Base-by-base conservation (phyloP, 2,113 vertebrate genomes). In the Ptyas mucosa region DNA sequence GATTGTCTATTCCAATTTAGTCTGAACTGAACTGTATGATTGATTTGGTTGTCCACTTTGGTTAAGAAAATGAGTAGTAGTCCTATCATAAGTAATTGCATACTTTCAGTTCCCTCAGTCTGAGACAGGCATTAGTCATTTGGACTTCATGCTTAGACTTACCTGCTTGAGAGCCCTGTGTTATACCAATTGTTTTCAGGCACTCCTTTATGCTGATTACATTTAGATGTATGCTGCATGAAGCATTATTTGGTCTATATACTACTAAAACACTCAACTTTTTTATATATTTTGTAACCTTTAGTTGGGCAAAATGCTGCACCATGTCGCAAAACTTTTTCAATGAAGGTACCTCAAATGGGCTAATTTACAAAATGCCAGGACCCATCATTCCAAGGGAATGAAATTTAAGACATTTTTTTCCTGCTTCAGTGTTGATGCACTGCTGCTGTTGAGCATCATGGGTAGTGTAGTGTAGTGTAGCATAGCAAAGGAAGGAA, bases 11-110 rank as follows among this genome's bases (percentile, higher is more conserved):
- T 49, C 58, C 88, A 87, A 64, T 93, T 93, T 90, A 90, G 54
- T 55, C 52, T 93, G 88, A 54, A 93, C 52, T 93, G 88, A 54
- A 93, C 23, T 34, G 85, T 49, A 86, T 93, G 92, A 93, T 90
- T 93, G 69, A 93, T 93, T 90, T 61, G 29, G 88, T 93, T 93
- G 88, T 93, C 92, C 29, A 9, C 75, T 93, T 86, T 90, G 85
- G 92, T 90, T 90, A 89, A 93, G 23, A 18, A 85, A 90, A 93
- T 86, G 75, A 93, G 55, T 34, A 93, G 55, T 61, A 64, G 75
- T 52, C 46, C 75, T 90, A 93, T 90, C 75, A 86, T 15, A 57
- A 86, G 55, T 93, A 93, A 93, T 90, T 93, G 92, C 75, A 93
- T 61, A 52, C 49, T 93, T 64, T 93, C n/a, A 26, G 43, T 90